Evolutionary conservation across 35 echinoderm and acorn worm genomes (phyloP).

Genomic region (Holothuria glaberrima): DNA sequence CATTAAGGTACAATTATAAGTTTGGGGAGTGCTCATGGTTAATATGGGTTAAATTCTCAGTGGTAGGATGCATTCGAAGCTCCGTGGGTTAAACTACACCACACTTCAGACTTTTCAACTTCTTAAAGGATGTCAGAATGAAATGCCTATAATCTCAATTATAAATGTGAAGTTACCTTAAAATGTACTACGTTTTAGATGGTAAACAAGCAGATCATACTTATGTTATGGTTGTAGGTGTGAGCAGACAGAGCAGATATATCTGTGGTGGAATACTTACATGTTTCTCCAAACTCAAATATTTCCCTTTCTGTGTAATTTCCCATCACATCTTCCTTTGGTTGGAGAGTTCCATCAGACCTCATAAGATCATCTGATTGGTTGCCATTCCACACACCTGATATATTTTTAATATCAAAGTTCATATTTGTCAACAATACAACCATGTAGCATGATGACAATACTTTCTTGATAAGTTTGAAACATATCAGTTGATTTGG

Average conservation of each 20-base stretch:
- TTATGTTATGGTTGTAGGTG: not conserved
- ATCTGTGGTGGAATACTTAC: conserved; percentile 47
- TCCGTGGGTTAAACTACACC: no score
- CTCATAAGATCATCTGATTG: conserved; percentile 67
- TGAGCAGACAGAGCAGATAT: not conserved
- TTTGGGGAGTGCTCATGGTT: no score
- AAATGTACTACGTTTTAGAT: no score
- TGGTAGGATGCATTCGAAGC: no score
- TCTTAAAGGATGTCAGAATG: no score
- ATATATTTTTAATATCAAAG: not conserved
- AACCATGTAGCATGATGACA: not conserved
- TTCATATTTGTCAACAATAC: not conserved
- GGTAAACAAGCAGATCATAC: not conserved
- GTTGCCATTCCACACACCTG: conserved; percentile 93
- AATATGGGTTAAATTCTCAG: no score
- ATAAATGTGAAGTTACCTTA: no score
- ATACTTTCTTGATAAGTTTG: not conserved
- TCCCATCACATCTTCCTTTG: conserved; percentile 22
- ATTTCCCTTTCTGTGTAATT: conserved; percentile 82
- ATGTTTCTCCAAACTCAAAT: conserved; percentile 85
- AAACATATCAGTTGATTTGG: no score
- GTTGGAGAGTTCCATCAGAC: conserved; percentile 49
- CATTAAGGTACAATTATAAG: no score
- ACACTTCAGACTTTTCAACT: no score
- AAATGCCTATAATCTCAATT: no score